Evolutionary conservation across 2,113 vertebrate species (phyloP).

Genomic region (Oncorhynchus mykiss): DNA sequence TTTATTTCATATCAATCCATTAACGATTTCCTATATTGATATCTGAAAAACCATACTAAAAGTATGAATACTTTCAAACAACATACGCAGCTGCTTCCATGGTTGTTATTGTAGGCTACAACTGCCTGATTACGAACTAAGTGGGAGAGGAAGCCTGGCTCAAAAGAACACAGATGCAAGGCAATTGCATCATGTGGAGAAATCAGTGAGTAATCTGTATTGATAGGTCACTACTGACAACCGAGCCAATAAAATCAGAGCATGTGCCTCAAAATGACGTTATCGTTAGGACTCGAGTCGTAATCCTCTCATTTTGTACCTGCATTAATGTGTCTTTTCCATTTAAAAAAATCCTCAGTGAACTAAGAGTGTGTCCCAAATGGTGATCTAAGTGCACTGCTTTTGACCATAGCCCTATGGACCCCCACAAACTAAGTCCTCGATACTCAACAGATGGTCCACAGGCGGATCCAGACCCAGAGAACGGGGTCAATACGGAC

Average conservation of each 20-base stretch:
- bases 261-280: background rate
- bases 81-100: background rate
- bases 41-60: background rate
- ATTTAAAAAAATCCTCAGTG: background rate
- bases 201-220: background rate
- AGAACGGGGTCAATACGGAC: no score
- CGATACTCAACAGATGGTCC: no score
- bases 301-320: no score
- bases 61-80: background rate
- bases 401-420: background rate
- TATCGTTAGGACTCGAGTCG: background rate
- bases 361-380: background rate
- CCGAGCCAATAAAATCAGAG: conserved; percentile 4
- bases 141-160: background rate
- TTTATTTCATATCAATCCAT: no score
- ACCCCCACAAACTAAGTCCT: background rate
- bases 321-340: no score
- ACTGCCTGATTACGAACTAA: background rate
- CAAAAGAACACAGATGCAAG: background rate
- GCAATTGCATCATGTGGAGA: background rate
- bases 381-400: conserved; percentile 3
- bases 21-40: no score
- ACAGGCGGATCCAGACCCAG: no score
- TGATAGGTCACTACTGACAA: background rate
- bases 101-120: background rate